phyloP scores from a whole-genome alignment of 2,888 invertebrate genomes.

The Elmis aenea region DNA sequence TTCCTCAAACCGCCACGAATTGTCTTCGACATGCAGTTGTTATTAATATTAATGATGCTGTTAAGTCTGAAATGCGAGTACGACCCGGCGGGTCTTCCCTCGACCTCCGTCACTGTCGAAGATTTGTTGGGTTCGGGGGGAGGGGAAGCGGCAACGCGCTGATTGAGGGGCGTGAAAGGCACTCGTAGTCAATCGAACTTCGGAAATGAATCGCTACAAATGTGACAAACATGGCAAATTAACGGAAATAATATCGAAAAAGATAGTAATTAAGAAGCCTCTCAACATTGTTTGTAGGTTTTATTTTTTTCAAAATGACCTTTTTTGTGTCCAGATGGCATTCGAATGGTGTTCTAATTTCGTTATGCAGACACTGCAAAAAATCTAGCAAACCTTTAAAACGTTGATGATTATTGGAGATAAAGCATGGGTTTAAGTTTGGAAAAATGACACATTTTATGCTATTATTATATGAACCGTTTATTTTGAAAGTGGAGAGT shows the following conservation, averaged over 20 bases:
- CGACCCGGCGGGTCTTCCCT: constrained; percentile 17
- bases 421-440: too few species aligned
- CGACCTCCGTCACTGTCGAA: constrained; percentile 17
- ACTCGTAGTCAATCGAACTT: constrained; percentile 27
- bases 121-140: constrained; percentile 9
- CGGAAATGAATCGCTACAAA: constrained; percentile 29
- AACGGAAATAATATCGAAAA: constrained; percentile 28
- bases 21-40: constrained; percentile 23
- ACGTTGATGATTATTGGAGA: too few species aligned
- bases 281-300: constrained; percentile 1
- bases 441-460: too few species aligned
- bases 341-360: too few species aligned
- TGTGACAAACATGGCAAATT: constrained; percentile 30
- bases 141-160: constrained; percentile 12
- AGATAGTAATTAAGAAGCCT: constrained; percentile 21
- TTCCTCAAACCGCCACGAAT: too few species aligned
- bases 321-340: too few species aligned
- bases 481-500: too few species aligned
- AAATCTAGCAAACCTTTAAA: too few species aligned
- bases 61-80: constrained; percentile 21
- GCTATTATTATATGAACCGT: too few species aligned
- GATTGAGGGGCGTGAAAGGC: constrained; percentile 24
- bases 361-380: too few species aligned
- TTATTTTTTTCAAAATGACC: too few species aligned
- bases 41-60: constrained; percentile 26